Percentiles rank a stretch among this genome's conserved stretches.
These are phyloP conservation scores for Drosophila parthenogenetica DNA, from an alignment of 2,888 invertebrate genomes.

Conservation along the genomic window DNA sequence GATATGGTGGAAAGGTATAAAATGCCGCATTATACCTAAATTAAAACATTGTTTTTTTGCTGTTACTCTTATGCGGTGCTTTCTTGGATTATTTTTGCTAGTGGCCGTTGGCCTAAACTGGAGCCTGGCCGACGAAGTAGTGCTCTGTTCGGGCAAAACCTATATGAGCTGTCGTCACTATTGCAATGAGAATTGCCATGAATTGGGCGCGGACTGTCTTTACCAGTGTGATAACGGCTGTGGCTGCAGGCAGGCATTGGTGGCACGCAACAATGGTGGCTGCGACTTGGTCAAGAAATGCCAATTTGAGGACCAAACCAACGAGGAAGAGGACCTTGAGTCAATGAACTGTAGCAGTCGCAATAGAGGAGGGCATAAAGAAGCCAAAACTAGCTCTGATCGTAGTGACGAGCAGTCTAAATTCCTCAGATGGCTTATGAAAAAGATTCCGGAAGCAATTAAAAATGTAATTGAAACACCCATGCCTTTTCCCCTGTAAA, in stretches of 20 bases:
- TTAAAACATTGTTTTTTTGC: not conserved
- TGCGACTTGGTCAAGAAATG: not conserved
- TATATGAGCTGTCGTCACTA: not conserved
- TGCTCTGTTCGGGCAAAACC: not conserved
- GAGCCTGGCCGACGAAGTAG: not conserved
- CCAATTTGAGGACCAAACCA: not conserved
- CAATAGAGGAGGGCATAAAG: too few species aligned
- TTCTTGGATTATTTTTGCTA: not conserved
- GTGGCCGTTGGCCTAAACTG: not conserved
- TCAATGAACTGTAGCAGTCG: not conserved
- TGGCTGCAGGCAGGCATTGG: not conserved
- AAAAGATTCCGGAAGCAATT: too few species aligned
- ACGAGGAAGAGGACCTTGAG: not conserved
- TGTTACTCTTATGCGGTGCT: not conserved
- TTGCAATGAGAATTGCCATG: not conserved
- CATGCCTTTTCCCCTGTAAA: too few species aligned
- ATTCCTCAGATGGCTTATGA: too few species aligned
- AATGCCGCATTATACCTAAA: not conserved
- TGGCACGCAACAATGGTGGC: slow-evolving; percentile 6
- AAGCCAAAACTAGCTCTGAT: too few species aligned
- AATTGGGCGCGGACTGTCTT: not conserved
- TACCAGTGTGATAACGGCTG: slow-evolving; percentile 9
- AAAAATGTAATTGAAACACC: too few species aligned
- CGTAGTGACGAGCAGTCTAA: too few species aligned
- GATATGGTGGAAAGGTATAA: not conserved